Evolutionary conservation across 2,888 invertebrate genomes (phyloP).

Genomic region (Lordiphosa andalusiaca): DNA sequence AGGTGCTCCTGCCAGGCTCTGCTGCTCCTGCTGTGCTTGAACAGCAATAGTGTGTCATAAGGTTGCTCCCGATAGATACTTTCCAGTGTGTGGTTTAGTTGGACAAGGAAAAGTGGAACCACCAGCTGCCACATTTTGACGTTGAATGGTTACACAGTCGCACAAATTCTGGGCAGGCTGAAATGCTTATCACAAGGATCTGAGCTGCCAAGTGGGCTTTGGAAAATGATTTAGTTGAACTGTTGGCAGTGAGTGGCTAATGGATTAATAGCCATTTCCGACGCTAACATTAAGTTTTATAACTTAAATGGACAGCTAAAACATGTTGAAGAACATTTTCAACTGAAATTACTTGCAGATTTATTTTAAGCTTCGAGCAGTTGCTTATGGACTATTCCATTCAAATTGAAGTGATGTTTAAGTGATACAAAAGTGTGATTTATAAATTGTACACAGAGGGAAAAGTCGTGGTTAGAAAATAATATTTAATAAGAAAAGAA

Average conservation of each 20-base stretch:
- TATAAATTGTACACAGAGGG: no score
- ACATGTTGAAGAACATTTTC: no score
- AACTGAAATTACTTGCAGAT: no score
- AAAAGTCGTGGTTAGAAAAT: no score
- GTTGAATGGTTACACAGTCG: slow-evolving; percentile 12
- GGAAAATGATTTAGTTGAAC: slow-evolving; percentile 28
- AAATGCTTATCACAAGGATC: slow-evolving; percentile 10
- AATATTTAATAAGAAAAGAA: no score
- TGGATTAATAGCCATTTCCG: slow-evolving; percentile 17
- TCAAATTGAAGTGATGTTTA: no score
- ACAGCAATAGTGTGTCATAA: slow-evolving; percentile 31
- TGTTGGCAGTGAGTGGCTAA: no score
- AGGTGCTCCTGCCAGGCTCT: neutral
- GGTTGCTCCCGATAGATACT: slow-evolving; percentile 27
- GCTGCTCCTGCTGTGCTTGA: slow-evolving; percentile 32
- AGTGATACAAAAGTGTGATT: no score
- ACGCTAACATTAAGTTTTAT: slow-evolving; percentile 22
- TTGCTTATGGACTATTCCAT: no score
- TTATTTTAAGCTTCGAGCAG: no score
- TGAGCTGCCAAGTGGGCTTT: slow-evolving; percentile 25
- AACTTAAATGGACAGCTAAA: slow-evolving; percentile 4
- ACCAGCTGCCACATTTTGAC: slow-evolving; percentile 25
- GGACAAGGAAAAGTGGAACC: slow-evolving; percentile 19
- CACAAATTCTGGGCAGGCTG: neutral
- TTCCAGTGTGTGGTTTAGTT: slow-evolving; percentile 17